Evolutionary conservation across 2,797 vertebrate genomes (phyloP).

Genomic region (Xenentodon cancila): DNA sequence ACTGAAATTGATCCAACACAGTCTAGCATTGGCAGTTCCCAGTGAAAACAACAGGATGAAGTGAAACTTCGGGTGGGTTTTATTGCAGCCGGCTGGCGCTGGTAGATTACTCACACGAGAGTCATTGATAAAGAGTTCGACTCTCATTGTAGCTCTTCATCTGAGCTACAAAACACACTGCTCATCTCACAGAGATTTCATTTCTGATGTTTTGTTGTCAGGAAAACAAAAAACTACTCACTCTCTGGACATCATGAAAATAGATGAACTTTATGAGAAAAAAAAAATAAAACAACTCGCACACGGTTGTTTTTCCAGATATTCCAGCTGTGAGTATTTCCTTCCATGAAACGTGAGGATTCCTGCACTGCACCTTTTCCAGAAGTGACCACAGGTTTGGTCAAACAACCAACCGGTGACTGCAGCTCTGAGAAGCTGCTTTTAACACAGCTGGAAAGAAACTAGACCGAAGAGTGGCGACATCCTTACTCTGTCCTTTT

Average conservation of each 20-base stretch:
- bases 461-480: no score
- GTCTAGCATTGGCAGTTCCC: no score
- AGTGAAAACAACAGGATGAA: no score
- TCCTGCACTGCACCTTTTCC: background rate
- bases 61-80: no score
- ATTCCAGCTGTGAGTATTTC: background rate
- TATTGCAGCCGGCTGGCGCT: no score
- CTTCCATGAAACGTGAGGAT: no score
- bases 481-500: no score
- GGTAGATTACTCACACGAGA: no score
- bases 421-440: background rate
- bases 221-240: background rate
- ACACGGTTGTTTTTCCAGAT: background rate
- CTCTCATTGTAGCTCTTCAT: no score
- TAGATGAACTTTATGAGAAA: background rate
- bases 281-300: background rate
- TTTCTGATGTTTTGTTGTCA: background rate
- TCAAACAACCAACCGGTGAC: background rate
- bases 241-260: background rate
- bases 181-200: background rate
- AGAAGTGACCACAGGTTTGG: background rate
- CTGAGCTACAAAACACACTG: background rate
- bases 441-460: no score
- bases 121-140: no score
- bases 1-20: no score